Base-by-base conservation (phyloP, 1,140 invertebrate species). In the Octopus bimaculoides region DNA sequence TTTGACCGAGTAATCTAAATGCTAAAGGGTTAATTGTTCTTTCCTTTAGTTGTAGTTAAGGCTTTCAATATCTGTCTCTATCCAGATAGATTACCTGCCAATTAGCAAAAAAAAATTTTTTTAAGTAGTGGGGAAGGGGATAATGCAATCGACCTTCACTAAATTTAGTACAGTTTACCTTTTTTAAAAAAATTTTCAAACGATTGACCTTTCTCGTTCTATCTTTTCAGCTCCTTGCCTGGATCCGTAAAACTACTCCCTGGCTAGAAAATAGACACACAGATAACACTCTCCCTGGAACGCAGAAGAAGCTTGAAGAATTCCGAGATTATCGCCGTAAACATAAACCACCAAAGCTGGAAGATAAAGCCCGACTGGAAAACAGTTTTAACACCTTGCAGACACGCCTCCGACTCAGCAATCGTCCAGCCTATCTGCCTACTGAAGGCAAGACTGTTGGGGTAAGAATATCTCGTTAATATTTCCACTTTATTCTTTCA, bases 351-450 rank as follows among this genome's bases (percentile, higher is more conserved):
- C 98, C 98, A 82, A 96, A 98, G 89, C 96, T 99, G 73, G 97
- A 99, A 91, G 97, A 99, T 91, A 99, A 99, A 90, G 98, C 96
- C 83, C 96, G 97, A 90, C 92, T 99, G 83, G 98, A 99, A 92
- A 99, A 97, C 81, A 98, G 98, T 91, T 99, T 99, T 92, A 99
- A 99, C 91, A 99, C 98, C 75, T 92, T 99, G 83, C 98, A 99
- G 91, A 99, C 98, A 56, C 97, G 89, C 89, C 92, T 99, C 85
- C 94, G 97, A 86, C 92, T 99, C 54, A 98, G 96, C 87, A 99
- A 99, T 91, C 93, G 98, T 86, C 98, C 98, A 56, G 97, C 98
- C 75, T 99, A 99, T 89, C 95, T 99, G 93, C 98, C 98, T 76
- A 98, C 97, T 75, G 98, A 99, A 91, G 98, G 98, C 85, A 99